Evolutionary conservation across 1,140 invertebrate species (phyloP).

Genomic region (Olivierus martensii): DNA sequence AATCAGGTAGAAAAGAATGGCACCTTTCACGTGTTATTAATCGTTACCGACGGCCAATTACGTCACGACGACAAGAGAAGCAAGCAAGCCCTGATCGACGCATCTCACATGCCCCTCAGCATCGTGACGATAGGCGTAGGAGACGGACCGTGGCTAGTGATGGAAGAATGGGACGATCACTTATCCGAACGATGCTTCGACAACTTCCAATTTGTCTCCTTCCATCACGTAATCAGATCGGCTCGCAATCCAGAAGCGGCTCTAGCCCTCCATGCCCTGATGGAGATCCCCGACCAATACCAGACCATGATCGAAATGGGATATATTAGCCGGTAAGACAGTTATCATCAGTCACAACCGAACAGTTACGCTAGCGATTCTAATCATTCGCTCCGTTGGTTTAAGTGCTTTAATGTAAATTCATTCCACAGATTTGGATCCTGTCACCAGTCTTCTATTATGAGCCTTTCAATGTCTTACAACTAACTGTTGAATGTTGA

Average conservation of each 20-base stretch:
- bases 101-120: conserved; percentile 37
- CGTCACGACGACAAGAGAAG: conserved; percentile 30
- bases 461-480: too few species aligned
- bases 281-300: conserved; percentile 16
- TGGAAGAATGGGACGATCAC: conserved; percentile 39
- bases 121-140: conserved; percentile 44
- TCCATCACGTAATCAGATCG: conserved; percentile 25
- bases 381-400: too few species aligned
- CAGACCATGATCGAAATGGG: conserved; percentile 9
- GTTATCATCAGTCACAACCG: too few species aligned
- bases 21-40: conserved; percentile 37
- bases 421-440: too few species aligned
- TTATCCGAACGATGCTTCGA: conserved; percentile 38
- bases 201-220: conserved; percentile 43
- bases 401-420: too few species aligned
- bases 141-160: conserved; percentile 40
- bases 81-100: conserved; percentile 36
- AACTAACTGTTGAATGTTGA: too few species aligned
- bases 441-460: too few species aligned
- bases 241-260: conserved; percentile 12
- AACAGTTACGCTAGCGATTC: too few species aligned
- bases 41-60: conserved; percentile 40
- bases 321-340: neutral
- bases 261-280: conserved; percentile 11
- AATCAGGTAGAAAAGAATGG: conserved; percentile 4